Evolutionary conservation across 1,140 invertebrate genomes (phyloP).

Genomic region (Sycobia sp.): DNA sequence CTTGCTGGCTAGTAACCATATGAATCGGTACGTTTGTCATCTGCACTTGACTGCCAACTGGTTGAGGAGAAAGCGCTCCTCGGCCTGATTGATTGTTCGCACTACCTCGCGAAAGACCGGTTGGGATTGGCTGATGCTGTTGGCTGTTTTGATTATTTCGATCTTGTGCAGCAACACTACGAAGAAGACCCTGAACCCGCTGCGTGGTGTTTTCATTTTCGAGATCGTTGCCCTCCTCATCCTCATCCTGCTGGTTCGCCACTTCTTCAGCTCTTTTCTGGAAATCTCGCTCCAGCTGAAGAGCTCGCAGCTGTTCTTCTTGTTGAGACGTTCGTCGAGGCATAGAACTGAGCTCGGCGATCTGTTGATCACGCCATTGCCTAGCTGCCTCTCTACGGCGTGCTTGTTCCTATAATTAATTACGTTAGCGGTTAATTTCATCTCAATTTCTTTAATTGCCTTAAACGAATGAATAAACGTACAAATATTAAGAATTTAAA

Average conservation of each 20-base stretch:
- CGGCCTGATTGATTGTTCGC: conserved; percentile 52
- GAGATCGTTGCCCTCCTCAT: conserved; percentile 65
- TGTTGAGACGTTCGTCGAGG: conserved; percentile 76
- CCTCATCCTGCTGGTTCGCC: conserved; percentile 78
- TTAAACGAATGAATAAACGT: too few species aligned
- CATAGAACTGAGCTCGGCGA: conserved; percentile 73
- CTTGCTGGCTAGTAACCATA: conserved; percentile 44
- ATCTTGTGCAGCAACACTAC: conserved; percentile 53
- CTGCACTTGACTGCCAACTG: conserved; percentile 49
- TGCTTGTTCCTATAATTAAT: conserved; percentile 66
- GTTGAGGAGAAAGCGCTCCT: conserved; percentile 43
- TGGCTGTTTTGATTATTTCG: conserved; percentile 42
- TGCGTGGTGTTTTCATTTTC: conserved; percentile 57
- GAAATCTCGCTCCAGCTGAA: conserved; percentile 86
- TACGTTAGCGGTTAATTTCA: too few species aligned
- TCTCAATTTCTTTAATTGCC: too few species aligned
- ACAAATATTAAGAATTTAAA: too few species aligned
- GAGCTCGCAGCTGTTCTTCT: conserved; percentile 82
- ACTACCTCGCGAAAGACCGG: conserved; percentile 41
- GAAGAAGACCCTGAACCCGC: conserved; percentile 58
- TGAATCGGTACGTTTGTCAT: conserved; percentile 47
- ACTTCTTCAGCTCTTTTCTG: conserved; percentile 82
- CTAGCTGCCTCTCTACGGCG: conserved; percentile 72
- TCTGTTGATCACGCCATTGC: conserved; percentile 82
- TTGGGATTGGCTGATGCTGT: background rate